Conservation (phyloP, 2,113 vertebrate species). For the Calyptomena viridis region DNA sequence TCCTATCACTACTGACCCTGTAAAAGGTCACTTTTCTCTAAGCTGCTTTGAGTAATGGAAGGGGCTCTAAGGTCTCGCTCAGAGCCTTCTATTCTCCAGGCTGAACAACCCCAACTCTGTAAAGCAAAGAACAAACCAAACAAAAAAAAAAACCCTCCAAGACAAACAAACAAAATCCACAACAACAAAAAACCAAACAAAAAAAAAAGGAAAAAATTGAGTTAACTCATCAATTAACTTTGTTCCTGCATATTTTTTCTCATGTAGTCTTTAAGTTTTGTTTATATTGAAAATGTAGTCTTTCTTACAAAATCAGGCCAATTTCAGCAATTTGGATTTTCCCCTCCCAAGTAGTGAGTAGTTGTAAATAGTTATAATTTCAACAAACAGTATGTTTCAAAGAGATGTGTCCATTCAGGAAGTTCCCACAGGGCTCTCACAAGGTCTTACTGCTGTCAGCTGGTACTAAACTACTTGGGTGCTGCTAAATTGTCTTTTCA, state of each 20-base stretch:
- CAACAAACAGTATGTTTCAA: neutral
- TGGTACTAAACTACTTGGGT: neutral
- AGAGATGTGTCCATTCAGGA: neutral
- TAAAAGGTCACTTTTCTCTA: neutral
- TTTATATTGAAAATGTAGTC: neutral
- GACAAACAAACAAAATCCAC: too few species aligned
- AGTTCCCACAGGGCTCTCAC: neutral
- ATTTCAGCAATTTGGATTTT: neutral
- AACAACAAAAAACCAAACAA: too few species aligned
- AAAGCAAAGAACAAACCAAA: too few species aligned
- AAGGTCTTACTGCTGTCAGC: neutral
- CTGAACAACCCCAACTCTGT: neutral
- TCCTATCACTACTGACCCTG: neutral
- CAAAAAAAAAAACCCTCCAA: neutral
- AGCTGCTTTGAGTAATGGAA: neutral
- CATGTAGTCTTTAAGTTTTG: neutral
- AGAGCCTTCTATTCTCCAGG: neutral
- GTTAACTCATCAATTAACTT: neutral
- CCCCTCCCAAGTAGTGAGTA: neutral
- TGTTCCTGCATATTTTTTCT: neutral
- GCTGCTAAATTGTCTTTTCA: neutral
- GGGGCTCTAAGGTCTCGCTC: neutral
- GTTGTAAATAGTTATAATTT: neutral
- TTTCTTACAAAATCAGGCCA: neutral
- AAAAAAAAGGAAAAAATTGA: neutral